Conservation (phyloP, 2,888 invertebrate genomes). For the Seladonia tumulorum region DNA sequence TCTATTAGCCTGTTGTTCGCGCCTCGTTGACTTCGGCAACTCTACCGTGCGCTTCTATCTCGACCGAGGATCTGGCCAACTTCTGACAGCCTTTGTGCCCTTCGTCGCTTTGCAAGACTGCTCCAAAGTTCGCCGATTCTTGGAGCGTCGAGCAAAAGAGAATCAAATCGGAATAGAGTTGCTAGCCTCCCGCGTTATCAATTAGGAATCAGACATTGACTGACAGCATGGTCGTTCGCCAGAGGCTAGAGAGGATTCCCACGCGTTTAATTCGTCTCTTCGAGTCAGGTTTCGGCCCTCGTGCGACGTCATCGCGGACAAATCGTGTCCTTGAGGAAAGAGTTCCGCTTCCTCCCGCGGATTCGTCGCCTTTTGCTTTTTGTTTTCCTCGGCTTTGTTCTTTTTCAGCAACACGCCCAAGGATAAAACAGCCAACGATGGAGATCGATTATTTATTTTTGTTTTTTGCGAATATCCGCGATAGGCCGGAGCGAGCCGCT, state of each 20-base stretch:
- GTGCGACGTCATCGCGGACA: constrained; percentile 27
- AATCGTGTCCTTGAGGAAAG: constrained; percentile 21
- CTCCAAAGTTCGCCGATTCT: not conserved
- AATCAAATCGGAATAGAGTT: not conserved
- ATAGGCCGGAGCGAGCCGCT: not conserved
- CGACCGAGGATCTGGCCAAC: not conserved
- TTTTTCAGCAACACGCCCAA: not conserved
- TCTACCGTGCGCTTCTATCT: not conserved
- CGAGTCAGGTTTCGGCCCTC: not conserved
- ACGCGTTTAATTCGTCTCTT: constrained; percentile 14
- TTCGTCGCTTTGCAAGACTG: not conserved
- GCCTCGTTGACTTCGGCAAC: not conserved
- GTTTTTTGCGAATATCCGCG: not conserved
- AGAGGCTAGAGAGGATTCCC: constrained; percentile 17
- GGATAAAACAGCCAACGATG: not conserved
- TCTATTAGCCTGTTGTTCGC: not conserved
- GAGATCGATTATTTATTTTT: not conserved
- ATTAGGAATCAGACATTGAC: constrained; percentile 11
- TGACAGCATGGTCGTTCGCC: constrained; percentile 53
- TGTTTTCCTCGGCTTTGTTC: not conserved
- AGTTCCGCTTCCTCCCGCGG: not conserved
- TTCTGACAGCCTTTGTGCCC: not conserved
- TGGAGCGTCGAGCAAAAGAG: not conserved
- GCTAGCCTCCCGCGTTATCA: not conserved
- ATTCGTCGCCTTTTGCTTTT: not conserved